Evolutionary conservation across 2,888 invertebrate species (phyloP), one percentile per base, ranked within the genome.

Genomic region (Lithophane semibrunnea): DNA sequence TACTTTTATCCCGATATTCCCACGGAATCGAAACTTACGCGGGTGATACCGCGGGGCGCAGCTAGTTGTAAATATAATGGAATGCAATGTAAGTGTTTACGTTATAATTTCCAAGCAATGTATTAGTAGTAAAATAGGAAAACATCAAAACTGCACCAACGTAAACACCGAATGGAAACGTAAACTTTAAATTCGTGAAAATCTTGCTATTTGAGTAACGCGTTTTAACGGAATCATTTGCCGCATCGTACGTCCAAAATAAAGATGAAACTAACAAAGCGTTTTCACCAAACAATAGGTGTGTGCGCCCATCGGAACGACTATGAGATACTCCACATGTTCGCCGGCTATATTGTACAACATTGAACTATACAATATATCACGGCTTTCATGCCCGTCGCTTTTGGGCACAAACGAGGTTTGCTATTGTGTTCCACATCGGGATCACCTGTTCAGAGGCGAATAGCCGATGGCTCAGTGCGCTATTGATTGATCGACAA

Each of bases 311-410:
- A 94, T 91, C 87, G 94, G 94, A 95, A 94, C 95, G 92, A 37
- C 88, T 89, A 91, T 93, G 94, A 94, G 91, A 93, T 92, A 92
- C 88, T 91, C 92, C 93, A 94, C 91, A 93, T 94, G 94, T 92
- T 93, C 84, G 81, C 78, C 79, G 79, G 83, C 83, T 87, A 73
- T 56, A 88, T 86, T 77, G 86, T 88, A 88, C 88, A 88, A 84
- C 82, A 83, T 77, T 83, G 66, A 66, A 73, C 75, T 80, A 74
- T 68, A 83, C 81, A 84, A 84, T 85, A 81, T 80, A 85, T 83
- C 80, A 86, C 85, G 75, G 47, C 73, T 77, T 83, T 74, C 83
- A 76, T 68, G 77, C 71, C 47, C 73, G 75, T 68, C 79, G 84
- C 83, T 81, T 79, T 72, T 81, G 76, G 85, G 82, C 79, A 65